phyloP scores from a whole-genome alignment of 2,797 vertebrate species.

The Zalophus californianus region DNA sequence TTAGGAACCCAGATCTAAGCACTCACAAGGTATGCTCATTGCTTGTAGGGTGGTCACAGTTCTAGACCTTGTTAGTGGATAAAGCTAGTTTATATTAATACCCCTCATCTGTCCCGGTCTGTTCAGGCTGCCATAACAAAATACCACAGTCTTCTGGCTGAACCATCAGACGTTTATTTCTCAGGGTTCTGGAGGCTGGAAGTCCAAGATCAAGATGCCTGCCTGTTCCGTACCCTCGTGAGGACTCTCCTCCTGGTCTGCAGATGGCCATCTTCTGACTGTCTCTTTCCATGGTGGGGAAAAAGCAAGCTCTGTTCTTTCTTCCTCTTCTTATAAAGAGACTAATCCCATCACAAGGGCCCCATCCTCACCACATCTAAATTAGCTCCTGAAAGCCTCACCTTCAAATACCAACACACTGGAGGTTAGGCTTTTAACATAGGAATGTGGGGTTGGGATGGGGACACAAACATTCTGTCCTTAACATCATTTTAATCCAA shows the following conservation, averaged over 20 bases:
- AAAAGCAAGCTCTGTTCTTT: not conserved
- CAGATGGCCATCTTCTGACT: not conserved
- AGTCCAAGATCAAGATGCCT: not conserved
- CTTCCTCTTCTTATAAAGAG: not conserved
- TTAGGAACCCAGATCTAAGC: not conserved
- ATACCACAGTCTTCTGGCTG: not conserved
- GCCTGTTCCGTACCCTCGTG: accelerated
- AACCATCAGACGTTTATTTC: not conserved
- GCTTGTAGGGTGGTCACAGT: not conserved
- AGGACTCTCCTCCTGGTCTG: not conserved
- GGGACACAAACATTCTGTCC: not conserved
- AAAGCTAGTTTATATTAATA: not conserved
- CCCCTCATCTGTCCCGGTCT: not conserved
- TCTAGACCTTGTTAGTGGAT: not conserved
- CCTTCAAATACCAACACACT: not conserved
- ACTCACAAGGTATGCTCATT: not conserved
- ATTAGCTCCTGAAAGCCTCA: not conserved
- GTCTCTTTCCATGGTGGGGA: not conserved
- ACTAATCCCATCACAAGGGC: not conserved
- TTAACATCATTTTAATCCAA: not conserved
- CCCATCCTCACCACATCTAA: not conserved
- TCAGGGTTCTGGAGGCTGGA: not conserved
- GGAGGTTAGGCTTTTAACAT: not conserved
- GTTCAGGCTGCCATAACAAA: not conserved
- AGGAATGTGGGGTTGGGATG: not conserved